These are phyloP conservation scores for Zoanthus gigantus DNA, from an alignment of 92 coral and sea anemone genomes.

Conservation along the genomic window DNA sequence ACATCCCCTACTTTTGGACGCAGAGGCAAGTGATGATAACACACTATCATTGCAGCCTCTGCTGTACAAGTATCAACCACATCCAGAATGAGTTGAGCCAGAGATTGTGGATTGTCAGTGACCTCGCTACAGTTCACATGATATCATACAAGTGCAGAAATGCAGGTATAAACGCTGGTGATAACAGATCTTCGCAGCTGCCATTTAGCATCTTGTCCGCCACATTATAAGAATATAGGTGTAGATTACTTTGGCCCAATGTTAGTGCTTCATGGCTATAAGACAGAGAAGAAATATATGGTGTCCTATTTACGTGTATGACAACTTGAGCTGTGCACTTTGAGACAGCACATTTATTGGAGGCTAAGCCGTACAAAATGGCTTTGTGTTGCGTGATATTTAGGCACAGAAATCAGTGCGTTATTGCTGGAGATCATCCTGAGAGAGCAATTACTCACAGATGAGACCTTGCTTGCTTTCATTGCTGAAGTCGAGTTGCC, in stretches of 20 bases:
- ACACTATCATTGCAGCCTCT: constrained; percentile 37
- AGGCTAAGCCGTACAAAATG: constrained; percentile 54
- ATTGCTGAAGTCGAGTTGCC: constrained; percentile 66
- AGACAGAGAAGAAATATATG: not conserved
- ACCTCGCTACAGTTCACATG: constrained; percentile 42
- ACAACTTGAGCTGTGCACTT: constrained; percentile 46
- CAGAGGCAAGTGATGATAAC: constrained; percentile 51
- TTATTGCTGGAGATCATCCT: constrained; percentile 52
- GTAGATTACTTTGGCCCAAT: constrained; percentile 51
- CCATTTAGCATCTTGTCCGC: no score
- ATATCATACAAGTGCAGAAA: constrained; percentile 36
- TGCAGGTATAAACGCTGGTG: constrained; percentile 38
- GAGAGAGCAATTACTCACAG: constrained; percentile 67
- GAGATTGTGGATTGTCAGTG: constrained; percentile 65
- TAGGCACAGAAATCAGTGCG: constrained; percentile 64
- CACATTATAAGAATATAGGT: no score
- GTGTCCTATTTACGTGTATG: not conserved
- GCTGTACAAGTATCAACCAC: constrained; percentile 55
- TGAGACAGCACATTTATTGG: constrained; percentile 50
- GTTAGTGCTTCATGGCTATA: constrained; percentile 32
- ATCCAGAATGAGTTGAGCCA: constrained; percentile 56
- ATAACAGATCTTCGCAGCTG: constrained; percentile 57
- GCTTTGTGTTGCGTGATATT: constrained; percentile 64
- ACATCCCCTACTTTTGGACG: constrained; percentile 56
- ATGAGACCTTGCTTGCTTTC: constrained; percentile 69